Evolutionary conservation across 2,113 vertebrate species (phyloP), one percentile per base, ranked within the genome.

Genomic region (Nipponia nippon): DNA sequence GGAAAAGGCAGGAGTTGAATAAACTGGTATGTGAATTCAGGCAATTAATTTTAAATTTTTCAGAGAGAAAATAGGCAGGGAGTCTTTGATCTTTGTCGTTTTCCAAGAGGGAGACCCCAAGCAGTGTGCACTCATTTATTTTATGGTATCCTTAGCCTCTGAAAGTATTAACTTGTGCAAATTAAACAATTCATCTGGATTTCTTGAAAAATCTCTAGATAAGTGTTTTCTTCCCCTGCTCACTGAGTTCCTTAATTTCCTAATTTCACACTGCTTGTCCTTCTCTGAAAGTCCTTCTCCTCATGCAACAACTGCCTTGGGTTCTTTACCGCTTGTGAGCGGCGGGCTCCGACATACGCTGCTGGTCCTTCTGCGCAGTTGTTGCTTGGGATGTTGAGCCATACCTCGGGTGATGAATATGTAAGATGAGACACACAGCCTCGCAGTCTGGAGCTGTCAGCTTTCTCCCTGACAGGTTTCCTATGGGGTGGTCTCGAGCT

Each of bases 11-110:
- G 59, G 42, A 88, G 65, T 89, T 90, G 89, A 94, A 97, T 89
- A 95, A 96, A 93, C 83, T 77, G 66, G 18, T 87, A 40, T 47
- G 66, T 83, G 94, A 93, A 97, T 94, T 79, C 93, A 94, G 91
- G 91, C 96, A 97, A 97, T 97, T 98, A 97, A 96, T 96, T 96
- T 95, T 93, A 73, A 94, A 80, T 79, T 95, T 95, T 95, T 95
- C 87, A 52, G 79, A 92, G 77, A 73, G 62, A 95, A 97, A 95
- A 96, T 87, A 95, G 88, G 36, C 78, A 94, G 76, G 30, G 59
- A 95, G 85, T 76, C 95, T 97, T 97, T 96, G 96, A 97, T 95
- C 89, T 96, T 84, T 90, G 73, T 89, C 42, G 3, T 94, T 94
- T 96, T 96, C 95, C 67, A 80, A 83, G 36, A 91, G 58, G 59